phyloP scores from a whole-genome alignment of 2,888 invertebrate species.

The Hemithea aestivaria region DNA sequence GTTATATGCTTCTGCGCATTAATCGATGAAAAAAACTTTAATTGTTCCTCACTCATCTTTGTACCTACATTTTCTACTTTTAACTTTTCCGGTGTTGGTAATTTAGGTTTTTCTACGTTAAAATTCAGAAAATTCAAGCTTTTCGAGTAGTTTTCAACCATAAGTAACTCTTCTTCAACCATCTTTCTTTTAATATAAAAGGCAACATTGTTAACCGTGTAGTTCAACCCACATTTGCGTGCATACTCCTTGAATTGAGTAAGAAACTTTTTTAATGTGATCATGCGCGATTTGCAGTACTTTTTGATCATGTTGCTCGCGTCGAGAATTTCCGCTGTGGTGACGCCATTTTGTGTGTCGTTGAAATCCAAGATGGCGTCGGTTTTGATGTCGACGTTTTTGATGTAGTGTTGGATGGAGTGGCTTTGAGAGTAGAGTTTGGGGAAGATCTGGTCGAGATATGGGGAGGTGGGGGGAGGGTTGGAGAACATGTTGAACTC shows the following conservation, averaged over 20 bases:
- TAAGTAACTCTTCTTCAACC: slow-evolving; percentile 41
- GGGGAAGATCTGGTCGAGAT: slow-evolving; percentile 37
- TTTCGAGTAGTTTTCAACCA: slow-evolving; percentile 35
- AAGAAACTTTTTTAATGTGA: slow-evolving; percentile 38
- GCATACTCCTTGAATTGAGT: slow-evolving; percentile 41
- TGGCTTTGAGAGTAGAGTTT: slow-evolving; percentile 38
- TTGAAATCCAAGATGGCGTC: slow-evolving; percentile 30
- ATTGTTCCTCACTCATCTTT: slow-evolving; percentile 3
- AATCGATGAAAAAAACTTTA: slow-evolving; percentile 12
- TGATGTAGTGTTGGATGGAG: slow-evolving; percentile 28
- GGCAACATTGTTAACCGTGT: slow-evolving; percentile 41
- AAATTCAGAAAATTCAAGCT: slow-evolving; percentile 34
- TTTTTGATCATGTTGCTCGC: slow-evolving; percentile 46
- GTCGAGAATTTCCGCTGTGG: slow-evolving; percentile 39
- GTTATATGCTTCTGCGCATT: slow-evolving; percentile 15
- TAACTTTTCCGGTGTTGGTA: background rate
- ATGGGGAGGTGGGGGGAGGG: slow-evolving; percentile 44
- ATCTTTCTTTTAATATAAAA: slow-evolving; percentile 44
- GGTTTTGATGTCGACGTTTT: slow-evolving; percentile 26
- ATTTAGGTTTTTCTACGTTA: slow-evolving; percentile 7
- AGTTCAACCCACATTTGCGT: slow-evolving; percentile 32
- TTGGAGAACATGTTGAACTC: slow-evolving; percentile 46
- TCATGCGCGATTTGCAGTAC: slow-evolving; percentile 40
- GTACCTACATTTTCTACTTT: background rate
- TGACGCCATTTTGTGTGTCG: slow-evolving; percentile 34